Evolutionary conservation across 2,888 invertebrate genomes (phyloP).

Genomic region (Sepioteuthis lessoniana): DNA sequence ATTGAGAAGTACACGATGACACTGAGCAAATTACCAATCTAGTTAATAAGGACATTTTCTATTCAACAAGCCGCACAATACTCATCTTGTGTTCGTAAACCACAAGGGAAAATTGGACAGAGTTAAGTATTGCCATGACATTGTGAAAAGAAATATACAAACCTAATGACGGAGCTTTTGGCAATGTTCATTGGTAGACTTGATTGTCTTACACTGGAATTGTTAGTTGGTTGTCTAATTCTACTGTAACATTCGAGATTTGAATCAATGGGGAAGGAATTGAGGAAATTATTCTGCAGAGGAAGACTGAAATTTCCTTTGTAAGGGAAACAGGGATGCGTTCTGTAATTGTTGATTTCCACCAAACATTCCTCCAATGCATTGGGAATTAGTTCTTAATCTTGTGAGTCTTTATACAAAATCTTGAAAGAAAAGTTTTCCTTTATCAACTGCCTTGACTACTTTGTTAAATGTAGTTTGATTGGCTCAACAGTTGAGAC

Average conservation of each 20-base stretch:
- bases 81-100: neutral
- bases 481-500: no score
- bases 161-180: neutral
- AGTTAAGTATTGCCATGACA: neutral
- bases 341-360: neutral
- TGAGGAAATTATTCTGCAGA: neutral
- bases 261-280: neutral
- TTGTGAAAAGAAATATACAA: neutral
- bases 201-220: neutral
- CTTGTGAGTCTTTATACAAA: no score
- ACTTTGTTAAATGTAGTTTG: no score
- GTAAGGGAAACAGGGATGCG: neutral
- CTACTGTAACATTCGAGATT: neutral
- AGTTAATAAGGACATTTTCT: neutral
- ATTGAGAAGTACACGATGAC: no score
- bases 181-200: neutral
- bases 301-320: neutral
- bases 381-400: no score
- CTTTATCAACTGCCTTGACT: no score
- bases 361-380: no score
- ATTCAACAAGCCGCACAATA: neutral
- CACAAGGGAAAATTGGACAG: neutral
- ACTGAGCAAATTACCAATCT: neutral
- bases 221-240: neutral
- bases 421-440: no score